Evolutionary conservation across 2,888 invertebrate species (phyloP).

Genomic region (Scotopteryx bipunctaria): DNA sequence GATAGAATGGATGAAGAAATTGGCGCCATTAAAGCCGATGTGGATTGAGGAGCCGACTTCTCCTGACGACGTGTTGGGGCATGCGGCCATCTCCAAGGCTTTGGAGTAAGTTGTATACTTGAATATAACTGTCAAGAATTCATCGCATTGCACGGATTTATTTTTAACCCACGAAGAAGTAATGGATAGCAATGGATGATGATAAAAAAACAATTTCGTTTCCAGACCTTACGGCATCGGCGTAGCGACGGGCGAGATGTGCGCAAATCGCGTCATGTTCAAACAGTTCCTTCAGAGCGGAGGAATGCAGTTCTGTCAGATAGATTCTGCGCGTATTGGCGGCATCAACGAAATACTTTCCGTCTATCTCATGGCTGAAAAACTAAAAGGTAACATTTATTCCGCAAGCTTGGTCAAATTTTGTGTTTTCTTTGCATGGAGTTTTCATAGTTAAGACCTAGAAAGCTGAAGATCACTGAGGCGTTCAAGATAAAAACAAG

Average conservation of each 20-base stretch:
- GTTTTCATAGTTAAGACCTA: no score
- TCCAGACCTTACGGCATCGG: conserved; percentile 88
- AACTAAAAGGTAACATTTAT: conserved; percentile 89
- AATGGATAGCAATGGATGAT: no score
- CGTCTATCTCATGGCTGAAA: conserved; percentile 94
- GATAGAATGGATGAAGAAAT: conserved; percentile 92
- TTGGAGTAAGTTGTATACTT: conserved; percentile 62
- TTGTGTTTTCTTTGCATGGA: no score
- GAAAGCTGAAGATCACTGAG: no score
- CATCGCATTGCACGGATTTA: no score
- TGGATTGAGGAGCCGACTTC: conserved; percentile 98
- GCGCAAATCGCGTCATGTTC: conserved; percentile 95
- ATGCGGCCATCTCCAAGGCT: conserved; percentile 90
- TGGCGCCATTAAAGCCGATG: conserved; percentile 88
- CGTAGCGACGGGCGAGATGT: conserved; percentile 96
- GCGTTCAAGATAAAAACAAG: no score
- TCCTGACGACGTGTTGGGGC: conserved; percentile 95
- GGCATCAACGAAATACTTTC: conserved; percentile 94
- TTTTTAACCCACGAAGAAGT: no score
- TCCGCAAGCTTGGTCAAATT: no score
- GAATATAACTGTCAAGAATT: neutral
- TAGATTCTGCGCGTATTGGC: conserved; percentile 94
- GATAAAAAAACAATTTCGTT: neutral
- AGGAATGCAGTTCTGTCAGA: conserved; percentile 94
- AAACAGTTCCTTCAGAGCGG: conserved; percentile 93